Evolutionary conservation across 2,888 invertebrate species (phyloP), one percentile per base, ranked within the genome.

Genomic region (Mythimna impura): DNA sequence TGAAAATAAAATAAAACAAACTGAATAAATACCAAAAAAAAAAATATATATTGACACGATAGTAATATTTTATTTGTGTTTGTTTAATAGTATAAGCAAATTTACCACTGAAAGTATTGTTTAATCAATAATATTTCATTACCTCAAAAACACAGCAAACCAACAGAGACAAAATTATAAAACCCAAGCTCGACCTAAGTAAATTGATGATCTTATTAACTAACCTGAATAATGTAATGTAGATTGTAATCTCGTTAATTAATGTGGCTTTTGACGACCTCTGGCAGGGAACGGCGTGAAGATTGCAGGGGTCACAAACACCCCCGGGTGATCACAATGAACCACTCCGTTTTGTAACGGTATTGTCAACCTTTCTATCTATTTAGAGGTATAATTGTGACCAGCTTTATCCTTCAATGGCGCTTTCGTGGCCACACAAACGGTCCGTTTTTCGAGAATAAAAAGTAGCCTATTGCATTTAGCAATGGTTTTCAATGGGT

Each of bases 171-270:
- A 34, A 55, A 10, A 58, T 20, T n/a, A 64, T 36, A 36, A 66
- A 58, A 14, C 22, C 7, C 2, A 60, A 47, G 4, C 14, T 20
- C 10, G 43, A 34, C 58, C 68, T 72, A 79, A 57, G 68, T 17
- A 74, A 74, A 73, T 62, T 55, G 17, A 71, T 63, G 55, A 75
- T 71, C 36, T 71, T 66, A 60, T 52, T 54, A 71, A 66, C 52
- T 52, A 67, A 73, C 62, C 64, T 61, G 60, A 76, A 73, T 50
- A 66, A 58, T 66, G 17, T 66, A 43, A 71, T 50, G 34, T 22
- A 58, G 63, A 73, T 61, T 8, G 60, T 66, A 70, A 74, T 71
- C 78, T 58, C 9, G 14, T 74, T 78, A 74, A 81, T 77, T 52
- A 78, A 74, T 67, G 61, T 63, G 52, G 17, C 50, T 47, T 40